Evolutionary conservation across 1,140 invertebrate genomes (phyloP).

Genomic region (Zaprionus nigranus): DNA sequence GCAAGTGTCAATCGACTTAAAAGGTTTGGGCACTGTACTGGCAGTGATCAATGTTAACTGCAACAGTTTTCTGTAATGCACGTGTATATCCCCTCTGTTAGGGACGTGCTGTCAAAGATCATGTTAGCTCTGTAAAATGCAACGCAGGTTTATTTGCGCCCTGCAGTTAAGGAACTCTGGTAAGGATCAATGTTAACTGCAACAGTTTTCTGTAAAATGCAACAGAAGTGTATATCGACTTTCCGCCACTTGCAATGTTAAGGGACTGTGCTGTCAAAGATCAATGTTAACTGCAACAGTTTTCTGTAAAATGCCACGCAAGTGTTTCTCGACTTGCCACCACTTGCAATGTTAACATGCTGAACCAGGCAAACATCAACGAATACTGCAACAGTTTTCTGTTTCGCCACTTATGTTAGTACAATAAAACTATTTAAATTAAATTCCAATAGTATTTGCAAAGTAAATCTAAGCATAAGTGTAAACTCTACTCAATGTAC

Average conservation of each 20-base stretch:
- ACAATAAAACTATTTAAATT: background rate
- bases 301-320: background rate
- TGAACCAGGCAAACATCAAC: background rate
- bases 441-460: background rate
- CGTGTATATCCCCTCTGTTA: too few species aligned
- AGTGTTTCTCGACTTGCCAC: background rate
- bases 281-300: background rate
- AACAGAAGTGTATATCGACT: background rate
- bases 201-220: too few species aligned
- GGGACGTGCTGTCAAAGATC: too few species aligned
- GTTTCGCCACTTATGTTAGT: background rate
- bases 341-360: background rate
- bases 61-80: background rate
- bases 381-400: background rate
- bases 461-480: background rate
- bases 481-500: background rate
- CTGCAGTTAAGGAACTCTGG: too few species aligned
- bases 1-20: too few species aligned
- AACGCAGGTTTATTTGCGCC: too few species aligned
- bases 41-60: background rate
- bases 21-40: background rate
- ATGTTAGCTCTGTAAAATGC: too few species aligned
- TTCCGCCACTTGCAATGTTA: background rate
- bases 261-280: background rate
- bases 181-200: too few species aligned